Base-by-base conservation (phyloP, 2,113 vertebrate species). In the Callipepla californica region DNA sequence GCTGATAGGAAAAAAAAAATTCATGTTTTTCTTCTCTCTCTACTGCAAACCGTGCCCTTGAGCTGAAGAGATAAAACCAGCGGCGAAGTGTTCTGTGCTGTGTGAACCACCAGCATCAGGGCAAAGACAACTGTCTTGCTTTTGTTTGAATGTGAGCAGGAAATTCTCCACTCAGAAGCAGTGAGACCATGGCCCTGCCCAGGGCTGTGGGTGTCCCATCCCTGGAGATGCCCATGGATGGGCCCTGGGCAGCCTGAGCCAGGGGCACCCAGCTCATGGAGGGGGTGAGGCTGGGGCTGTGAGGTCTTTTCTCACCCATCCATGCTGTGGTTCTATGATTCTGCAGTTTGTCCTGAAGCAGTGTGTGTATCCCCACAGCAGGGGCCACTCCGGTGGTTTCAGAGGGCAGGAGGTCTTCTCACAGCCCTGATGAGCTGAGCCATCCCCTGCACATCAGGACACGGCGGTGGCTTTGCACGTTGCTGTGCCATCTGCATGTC, bases 81-180 rank as follows among this genome's bases (percentile, higher is more conserved):
- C 9, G 15, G 17, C 11, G 34, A 66, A 34, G 68, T 1, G 44
- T 18, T 42, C 2, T 8, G 21, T 13, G 18, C 45, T 25, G 1
- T 2, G 22, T 1, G 16, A 57, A 22, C 11, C 0, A 0, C 20
- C 21, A 11, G 13, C 0, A 2, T 51, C n/a, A 6, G 28, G n/a
- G 22, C 7, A 2, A 1, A 4, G 7, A n/a, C 67, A 21, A 6
- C 5, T 32, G 30, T 4, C 25, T 17, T 30, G 25, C 45, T 44
- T 44, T 32, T 18, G 26, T 55, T 32, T 18, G 28, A 28, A 55
- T 19, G 28, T 32, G 9, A 32, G 53, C 28, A 19, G 53, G 53
- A 57, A 57, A 32, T 32, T 57, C 30, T 32, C 30, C 11, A 57
- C 13, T 5, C 53, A 57, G 53, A 53, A 8, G 26, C 26, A 28